These are phyloP conservation scores for Tipula unca DNA, from an alignment of 2,888 invertebrate genomes.

Conservation along the genomic window DNA sequence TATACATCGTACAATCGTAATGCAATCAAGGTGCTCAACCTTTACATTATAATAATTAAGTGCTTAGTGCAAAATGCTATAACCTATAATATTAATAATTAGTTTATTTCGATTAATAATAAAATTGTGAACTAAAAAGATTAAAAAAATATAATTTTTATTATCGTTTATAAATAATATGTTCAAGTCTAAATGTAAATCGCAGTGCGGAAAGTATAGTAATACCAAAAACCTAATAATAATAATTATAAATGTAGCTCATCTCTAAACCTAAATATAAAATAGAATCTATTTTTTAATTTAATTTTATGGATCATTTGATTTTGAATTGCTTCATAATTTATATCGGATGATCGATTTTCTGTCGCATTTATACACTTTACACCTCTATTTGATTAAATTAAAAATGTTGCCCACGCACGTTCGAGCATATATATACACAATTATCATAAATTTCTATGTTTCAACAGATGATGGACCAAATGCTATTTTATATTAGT, in stretches of 20 bases:
- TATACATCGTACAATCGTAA: neutral
- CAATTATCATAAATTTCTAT: too few relatives aligned
- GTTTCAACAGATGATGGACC: too few relatives aligned
- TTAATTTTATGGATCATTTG: neutral
- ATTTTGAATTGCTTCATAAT: neutral
- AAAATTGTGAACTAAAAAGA: neutral
- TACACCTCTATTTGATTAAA: neutral
- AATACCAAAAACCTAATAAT: too few relatives aligned
- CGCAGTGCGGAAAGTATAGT: too few relatives aligned
- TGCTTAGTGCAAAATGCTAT: neutral
- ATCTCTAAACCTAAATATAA: too few relatives aligned
- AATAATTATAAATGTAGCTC: too few relatives aligned
- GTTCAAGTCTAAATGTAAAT: neutral
- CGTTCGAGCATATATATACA: neutral
- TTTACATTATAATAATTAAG: neutral
- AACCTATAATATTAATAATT: neutral
- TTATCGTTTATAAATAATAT: neutral
- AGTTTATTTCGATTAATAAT: neutral
- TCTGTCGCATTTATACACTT: neutral
- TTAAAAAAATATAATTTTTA: neutral
- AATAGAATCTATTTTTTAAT: neutral
- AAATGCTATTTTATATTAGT: too few relatives aligned
- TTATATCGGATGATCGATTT: neutral
- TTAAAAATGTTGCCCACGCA: neutral
- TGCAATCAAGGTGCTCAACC: neutral